A percentile compares a stretch with the other conserved stretches of the same genome.
Conservation (phyloP, 2,797 vertebrate species). For the Limosa lapponica region DNA sequence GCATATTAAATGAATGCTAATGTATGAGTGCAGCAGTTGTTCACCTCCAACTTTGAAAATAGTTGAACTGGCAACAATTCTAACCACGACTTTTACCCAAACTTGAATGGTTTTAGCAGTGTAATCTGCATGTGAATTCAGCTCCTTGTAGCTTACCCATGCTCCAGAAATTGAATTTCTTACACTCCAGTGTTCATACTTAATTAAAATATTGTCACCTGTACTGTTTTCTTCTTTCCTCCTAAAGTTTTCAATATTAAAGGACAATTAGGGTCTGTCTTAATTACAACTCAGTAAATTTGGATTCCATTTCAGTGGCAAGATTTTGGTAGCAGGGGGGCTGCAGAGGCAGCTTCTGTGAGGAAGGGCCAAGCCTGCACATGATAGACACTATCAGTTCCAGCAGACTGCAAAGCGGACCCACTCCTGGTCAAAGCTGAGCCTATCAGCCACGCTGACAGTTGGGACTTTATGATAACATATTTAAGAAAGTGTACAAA, state of each 20-base stretch:
- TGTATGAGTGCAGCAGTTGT: neutral
- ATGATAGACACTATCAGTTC: neutral
- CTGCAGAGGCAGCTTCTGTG: neutral
- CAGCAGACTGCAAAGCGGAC: neutral
- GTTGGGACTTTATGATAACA: neutral
- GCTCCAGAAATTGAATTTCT: neutral
- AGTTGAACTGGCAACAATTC: neutral
- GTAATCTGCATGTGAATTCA: neutral
- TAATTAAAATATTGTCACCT: neutral
- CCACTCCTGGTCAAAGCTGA: neutral
- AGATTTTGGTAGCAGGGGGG: neutral
- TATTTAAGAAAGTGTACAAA: neutral
- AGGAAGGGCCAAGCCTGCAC: neutral
- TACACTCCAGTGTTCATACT: neutral
- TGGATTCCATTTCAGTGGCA: neutral
- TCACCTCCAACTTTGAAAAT: neutral
- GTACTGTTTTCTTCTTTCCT: neutral
- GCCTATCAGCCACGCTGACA: neutral
- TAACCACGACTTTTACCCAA: neutral
- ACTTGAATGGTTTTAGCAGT: neutral
- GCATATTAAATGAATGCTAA: neutral
- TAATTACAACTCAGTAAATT: neutral
- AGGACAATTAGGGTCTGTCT: neutral
- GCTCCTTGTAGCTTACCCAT: neutral
- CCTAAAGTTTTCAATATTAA: neutral